Base-by-base conservation (phyloP, 2,113 vertebrate species). In the Andinoacara biseriatus region DNA sequence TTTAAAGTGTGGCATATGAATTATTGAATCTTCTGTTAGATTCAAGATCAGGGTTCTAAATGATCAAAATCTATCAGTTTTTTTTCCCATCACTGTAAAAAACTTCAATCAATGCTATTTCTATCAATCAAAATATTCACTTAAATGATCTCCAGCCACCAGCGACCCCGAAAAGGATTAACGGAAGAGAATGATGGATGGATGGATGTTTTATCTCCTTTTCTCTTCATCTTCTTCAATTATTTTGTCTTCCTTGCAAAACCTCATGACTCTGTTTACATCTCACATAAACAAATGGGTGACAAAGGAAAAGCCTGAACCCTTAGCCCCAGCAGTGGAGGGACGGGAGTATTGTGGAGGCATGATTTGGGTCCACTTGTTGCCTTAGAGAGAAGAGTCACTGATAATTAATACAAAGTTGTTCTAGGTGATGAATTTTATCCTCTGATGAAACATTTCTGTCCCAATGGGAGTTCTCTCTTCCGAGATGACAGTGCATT, bases 61-160 rank as follows among this genome's bases (percentile, higher is more conserved):
- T 0, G 29, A 31, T 49, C 22, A 2, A 31, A 29, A 69, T 69
- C 65, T 20, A 69, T 69, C 24, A 52, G 13, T 14, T 29, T 33
- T 1, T 49, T 33, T 13, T 72, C 33, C 86, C 78, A 92, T 93
- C 46, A 81, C 75, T 74, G 60, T 88, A 90, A 33, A 91, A 91
- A 83, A 72, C 24, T 29, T 72, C 46, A 13, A 52, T 14, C 26
- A 14, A 26, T 52, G 20, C 31, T 5, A 52, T 52, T 29, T 72
- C 7, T 54, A 5, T 72, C 6, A 52, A 8, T 69, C 26, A 72
- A 31, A 54, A 72, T 54, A 33, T 54, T 33, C 26, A 72, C 10
- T 72, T 14, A 54, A n/a, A 72, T 49, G 26, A n/a, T 18, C 67
- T 72, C 35, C 35, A 38, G 35, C 35, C 35, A 8, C 35, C 5